Conservation (phyloP, 2,797 vertebrate species). For the Pantherophis alleghaniensis region DNA sequence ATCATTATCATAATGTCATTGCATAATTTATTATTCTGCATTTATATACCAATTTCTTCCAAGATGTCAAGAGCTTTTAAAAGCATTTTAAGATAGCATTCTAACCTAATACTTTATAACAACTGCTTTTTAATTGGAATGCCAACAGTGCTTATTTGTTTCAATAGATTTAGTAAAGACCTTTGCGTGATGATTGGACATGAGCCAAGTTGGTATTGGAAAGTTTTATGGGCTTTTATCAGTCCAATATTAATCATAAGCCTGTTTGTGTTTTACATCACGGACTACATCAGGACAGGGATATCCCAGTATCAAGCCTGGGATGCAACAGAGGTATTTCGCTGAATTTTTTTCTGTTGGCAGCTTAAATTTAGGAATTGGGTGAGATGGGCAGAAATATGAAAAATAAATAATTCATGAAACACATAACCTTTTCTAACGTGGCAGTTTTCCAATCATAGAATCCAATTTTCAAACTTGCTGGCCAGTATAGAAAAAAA, state of each 20-base stretch:
- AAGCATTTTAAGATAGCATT: not conserved
- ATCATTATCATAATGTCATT: not conserved
- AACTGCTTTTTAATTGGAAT: not conserved
- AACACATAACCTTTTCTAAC: not conserved
- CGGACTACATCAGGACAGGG: constrained; percentile 84
- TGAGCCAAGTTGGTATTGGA: constrained; percentile 85
- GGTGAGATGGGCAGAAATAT: not conserved
- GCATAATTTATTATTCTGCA: not conserved
- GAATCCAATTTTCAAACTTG: not conserved
- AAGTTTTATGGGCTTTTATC: constrained; percentile 79
- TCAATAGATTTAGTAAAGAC: constrained; percentile 86
- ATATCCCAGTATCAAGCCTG: constrained; percentile 87
- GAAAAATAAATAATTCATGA: not conserved
- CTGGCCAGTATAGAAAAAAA: not conserved
- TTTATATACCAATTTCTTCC: not conserved
- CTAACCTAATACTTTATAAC: not conserved
- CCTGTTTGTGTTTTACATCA: constrained; percentile 85
- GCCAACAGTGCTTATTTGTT: not conserved
- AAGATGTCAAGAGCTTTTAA: not conserved
- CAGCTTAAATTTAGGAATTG: not conserved
- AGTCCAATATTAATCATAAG: constrained; percentile 85
- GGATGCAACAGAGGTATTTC: constrained; percentile 82
- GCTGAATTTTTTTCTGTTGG: not conserved
- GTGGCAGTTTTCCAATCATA: not conserved
- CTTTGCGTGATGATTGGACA: constrained; percentile 85